A percentile compares a stretch with the other conserved stretches of the same genome.
phyloP scores from a whole-genome alignment of 2,888 invertebrate genomes.

The Phyllotreta cruciferae region DNA sequence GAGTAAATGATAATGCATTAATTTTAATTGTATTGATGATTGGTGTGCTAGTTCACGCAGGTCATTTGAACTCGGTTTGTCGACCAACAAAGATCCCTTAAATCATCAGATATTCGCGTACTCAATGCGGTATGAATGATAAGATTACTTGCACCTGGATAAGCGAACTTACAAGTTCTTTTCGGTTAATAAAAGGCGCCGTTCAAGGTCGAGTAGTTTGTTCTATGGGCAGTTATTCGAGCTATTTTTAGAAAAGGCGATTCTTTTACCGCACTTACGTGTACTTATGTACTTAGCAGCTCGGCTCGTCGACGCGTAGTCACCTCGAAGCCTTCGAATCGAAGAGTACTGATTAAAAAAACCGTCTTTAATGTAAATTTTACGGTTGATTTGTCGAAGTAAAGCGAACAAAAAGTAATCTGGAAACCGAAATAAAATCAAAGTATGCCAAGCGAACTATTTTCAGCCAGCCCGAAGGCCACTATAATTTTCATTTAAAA shows the following conservation, averaged over 20 bases:
- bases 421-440: conserved; percentile 1
- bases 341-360: too few species aligned
- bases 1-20: too few species aligned
- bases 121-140: too few species aligned
- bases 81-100: too few species aligned
- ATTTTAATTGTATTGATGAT: too few species aligned
- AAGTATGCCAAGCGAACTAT: conserved; percentile 5
- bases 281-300: too few species aligned
- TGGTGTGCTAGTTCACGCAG: too few species aligned
- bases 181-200: conserved; percentile 9
- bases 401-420: conserved; percentile 2
- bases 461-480: background rate
- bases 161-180: conserved; percentile 12
- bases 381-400: background rate
- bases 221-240: conserved; percentile 16
- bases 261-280: background rate
- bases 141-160: background rate
- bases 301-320: too few species aligned
- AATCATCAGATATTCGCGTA: too few species aligned
- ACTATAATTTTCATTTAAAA: conserved; percentile 6
- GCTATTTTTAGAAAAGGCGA: conserved; percentile 17
- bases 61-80: too few species aligned
- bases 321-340: too few species aligned
- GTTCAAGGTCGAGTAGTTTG: conserved; percentile 9
- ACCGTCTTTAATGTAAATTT: background rate